Percentiles rank a stretch among this genome's conserved stretches.
These are phyloP conservation scores for Drosophila affinis DNA, from an alignment of 2,888 invertebrate genomes.

Conservation along the genomic window DNA sequence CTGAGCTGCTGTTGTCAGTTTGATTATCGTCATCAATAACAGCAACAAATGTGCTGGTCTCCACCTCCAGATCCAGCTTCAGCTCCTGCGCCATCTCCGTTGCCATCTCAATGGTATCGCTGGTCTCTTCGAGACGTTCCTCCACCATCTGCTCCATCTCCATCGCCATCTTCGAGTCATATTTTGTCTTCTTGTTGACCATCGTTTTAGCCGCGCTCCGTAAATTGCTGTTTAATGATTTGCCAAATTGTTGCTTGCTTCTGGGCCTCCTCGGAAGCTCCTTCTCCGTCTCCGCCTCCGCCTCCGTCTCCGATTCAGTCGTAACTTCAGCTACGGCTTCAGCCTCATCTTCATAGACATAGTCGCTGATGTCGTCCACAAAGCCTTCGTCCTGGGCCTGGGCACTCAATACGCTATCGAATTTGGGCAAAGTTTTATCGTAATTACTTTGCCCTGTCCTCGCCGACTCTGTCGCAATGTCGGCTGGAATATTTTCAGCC, in stretches of 20 bases:
- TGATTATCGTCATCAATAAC: constrained; percentile 79
- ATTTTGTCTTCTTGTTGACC: constrained; percentile 40
- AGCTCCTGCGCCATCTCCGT: constrained; percentile 27
- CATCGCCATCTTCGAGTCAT: constrained; percentile 21
- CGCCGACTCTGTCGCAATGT: constrained; percentile 40
- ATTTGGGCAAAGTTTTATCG: constrained; percentile 74
- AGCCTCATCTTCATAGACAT: constrained; percentile 59
- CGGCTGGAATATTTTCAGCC: constrained; percentile 28
- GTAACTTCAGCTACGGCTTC: constrained; percentile 17
- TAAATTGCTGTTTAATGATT: constrained; percentile 82
- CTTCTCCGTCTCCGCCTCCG: constrained; percentile 1
- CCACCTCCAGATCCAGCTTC: constrained; percentile 33
- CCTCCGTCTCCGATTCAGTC: constrained; percentile 9
- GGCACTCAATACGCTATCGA: constrained; percentile 80
- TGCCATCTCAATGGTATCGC: constrained; percentile 17
- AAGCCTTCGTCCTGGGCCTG: constrained; percentile 37
- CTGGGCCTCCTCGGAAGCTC: constrained; percentile 15
- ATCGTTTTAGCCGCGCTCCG: constrained; percentile 72
- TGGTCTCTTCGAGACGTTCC: constrained; percentile 10
- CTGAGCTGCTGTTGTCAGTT: constrained; percentile 68
- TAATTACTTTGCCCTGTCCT: constrained; percentile 44
- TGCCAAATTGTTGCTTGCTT: constrained; percentile 74
- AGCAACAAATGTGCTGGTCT: constrained; percentile 51
- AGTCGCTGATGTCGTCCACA: constrained; percentile 62
- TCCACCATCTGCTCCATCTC: constrained; percentile 35